These are phyloP conservation scores for Noctua pronuba DNA, from an alignment of 2,888 invertebrate species.

Conservation along the genomic window DNA sequence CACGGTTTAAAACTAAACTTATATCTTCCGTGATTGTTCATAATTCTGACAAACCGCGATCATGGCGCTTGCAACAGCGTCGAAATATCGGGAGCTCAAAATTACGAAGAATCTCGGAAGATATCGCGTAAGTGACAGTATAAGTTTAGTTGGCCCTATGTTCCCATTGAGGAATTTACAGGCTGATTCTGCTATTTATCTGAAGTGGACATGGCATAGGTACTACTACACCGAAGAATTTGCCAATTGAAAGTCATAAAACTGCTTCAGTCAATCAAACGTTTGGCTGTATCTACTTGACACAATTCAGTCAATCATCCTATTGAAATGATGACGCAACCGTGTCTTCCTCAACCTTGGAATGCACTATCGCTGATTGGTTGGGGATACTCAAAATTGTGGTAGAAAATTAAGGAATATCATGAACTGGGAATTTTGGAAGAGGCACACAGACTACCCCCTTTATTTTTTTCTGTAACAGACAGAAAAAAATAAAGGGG, in stretches of 20 bases:
- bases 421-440: background rate
- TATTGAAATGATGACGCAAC: conserved; percentile 47
- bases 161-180: background rate
- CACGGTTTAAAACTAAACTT: too few species aligned
- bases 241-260: conserved; percentile 43
- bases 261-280: conserved; percentile 23
- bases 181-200: background rate
- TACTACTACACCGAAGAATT: conserved; percentile 13
- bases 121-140: too few species aligned
- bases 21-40: too few species aligned
- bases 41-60: too few species aligned
- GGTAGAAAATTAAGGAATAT: background rate
- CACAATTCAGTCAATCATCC: conserved; percentile 53
- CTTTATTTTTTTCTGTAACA: too few species aligned
- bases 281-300: conserved; percentile 35
- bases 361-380: conserved; percentile 13
- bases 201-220: background rate
- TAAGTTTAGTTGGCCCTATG: background rate
- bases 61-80: too few species aligned
- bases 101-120: too few species aligned
- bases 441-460: too few species aligned
- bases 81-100: too few species aligned
- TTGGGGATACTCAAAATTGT: background rate
- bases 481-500: background rate
- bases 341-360: conserved; percentile 28